Evolutionary conservation across 2,113 vertebrate species (phyloP), one percentile per base, ranked within the genome.

Genomic region (Oreocharis arfaki): DNA sequence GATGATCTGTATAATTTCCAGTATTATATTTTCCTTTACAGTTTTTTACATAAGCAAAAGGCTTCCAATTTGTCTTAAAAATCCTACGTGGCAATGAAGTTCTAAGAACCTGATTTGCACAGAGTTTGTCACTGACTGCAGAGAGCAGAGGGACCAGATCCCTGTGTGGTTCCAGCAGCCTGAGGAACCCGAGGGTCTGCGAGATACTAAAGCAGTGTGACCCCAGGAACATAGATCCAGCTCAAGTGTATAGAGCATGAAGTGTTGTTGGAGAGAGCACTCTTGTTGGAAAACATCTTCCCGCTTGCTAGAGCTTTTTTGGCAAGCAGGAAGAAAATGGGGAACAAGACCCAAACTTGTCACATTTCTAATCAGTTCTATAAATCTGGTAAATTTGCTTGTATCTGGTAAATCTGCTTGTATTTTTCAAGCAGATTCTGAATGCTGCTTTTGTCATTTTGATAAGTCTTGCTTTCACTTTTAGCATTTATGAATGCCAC

Each of bases 141-240:
- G 37, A 59, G 35, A 82, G 55, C 76, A 65, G 7, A 20, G 11
- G 44, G 56, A 67, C 11, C 46, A 64, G 67, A 70, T 21, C 9
- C 60, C 63, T 32, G 35, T 17, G 33, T 3, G n/a, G 50, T 7
- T 64, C 44, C 13, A 4, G 81, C 61, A 79, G 35, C 41, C 85
- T 75, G 33, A 56, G 37, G 46, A 44, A 13, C 15, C 60, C 0
- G 0, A 73, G 32, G 35, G 30, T 23, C 41, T 3, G 1, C 1
- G 33, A 60, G 50, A 60, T 9, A 20, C 17, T 16, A 5, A 26
- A 4, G 3, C 32, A 55, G 18, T 10, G 39, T 16, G 57, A 80
- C 23, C 63, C 22, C 63, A 46, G 30, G 76, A 60, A 55, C 35
- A 78, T 12, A 46, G 84, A 65, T 6, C 28, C 26, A 74, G 50